Evolutionary conservation across 2,113 vertebrate species (phyloP).

Genomic region (Cyanoliseus patagonus): DNA sequence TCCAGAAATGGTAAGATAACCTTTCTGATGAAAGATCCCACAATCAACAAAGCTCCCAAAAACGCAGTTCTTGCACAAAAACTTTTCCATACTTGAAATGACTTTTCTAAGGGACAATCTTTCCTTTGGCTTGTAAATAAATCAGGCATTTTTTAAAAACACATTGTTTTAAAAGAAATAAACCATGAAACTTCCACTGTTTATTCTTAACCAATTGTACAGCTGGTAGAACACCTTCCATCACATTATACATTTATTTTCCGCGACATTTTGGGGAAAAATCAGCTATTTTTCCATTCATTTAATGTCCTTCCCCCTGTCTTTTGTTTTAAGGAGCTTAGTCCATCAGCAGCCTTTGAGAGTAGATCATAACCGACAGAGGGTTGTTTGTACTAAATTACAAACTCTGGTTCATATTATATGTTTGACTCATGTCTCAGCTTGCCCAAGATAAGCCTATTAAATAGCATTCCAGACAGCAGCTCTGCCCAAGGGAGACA

Average conservation of each 20-base stretch:
- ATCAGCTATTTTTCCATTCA: neutral
- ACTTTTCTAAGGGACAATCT: neutral
- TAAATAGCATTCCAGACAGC: conserved; percentile 52
- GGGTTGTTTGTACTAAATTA: conserved; percentile 12
- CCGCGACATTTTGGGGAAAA: neutral
- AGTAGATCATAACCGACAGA: neutral
- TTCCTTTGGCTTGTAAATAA: neutral
- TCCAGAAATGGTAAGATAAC: neutral
- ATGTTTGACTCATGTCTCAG: conserved; percentile 20
- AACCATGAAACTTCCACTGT: neutral
- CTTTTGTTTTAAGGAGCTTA: neutral
- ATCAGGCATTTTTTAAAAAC: neutral
- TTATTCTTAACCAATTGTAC: neutral
- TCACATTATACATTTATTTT: neutral
- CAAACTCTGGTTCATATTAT: neutral
- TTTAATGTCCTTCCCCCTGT: neutral
- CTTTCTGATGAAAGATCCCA: neutral
- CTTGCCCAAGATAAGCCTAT: conserved; percentile 53
- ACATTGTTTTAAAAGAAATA: neutral
- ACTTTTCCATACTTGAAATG: neutral
- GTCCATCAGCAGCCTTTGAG: neutral
- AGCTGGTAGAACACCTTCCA: neutral
- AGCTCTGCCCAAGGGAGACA: conserved; percentile 33
- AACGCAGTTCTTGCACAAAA: neutral
- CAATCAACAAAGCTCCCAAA: neutral